phyloP scores from a whole-genome alignment of 2,113 vertebrate species.

The Jaculus jaculus region DNA sequence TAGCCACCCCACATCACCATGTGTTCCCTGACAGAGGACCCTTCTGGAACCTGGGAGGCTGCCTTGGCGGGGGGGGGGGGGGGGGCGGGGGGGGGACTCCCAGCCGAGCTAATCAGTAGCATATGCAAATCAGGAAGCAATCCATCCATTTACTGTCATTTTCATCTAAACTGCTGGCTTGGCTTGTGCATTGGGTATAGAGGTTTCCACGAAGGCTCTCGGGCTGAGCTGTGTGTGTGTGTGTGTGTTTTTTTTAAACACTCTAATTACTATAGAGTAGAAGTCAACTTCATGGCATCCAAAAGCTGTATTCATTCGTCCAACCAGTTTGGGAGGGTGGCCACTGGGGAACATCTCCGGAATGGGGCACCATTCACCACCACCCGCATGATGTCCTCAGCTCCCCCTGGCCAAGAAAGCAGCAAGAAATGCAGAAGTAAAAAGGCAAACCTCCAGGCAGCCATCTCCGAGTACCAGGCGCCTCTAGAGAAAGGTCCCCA shows the following conservation, averaged over 20 bases:
- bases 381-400: neutral
- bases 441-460: neutral
- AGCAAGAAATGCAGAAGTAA: fast-evolving
- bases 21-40: neutral
- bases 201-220: neutral
- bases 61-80: neutral
- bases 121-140: neutral
- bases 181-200: neutral
- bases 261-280: slow-evolving; percentile 62
- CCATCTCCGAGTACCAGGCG: fast-evolving
- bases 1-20: neutral
- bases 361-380: too few species aligned
- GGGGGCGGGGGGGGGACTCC: too few species aligned
- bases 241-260: neutral
- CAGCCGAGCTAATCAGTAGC: neutral
- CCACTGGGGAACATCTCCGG: neutral
- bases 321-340: neutral
- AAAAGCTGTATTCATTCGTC: slow-evolving; percentile 5
- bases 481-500: fast-evolving
- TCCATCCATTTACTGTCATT: neutral
- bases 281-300: slow-evolving; percentile 2
- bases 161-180: neutral
- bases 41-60: neutral
- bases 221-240: neutral
- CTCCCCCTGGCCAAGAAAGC: neutral